Conservation (phyloP, 2,888 invertebrate genomes). For the Noctua comes region DNA sequence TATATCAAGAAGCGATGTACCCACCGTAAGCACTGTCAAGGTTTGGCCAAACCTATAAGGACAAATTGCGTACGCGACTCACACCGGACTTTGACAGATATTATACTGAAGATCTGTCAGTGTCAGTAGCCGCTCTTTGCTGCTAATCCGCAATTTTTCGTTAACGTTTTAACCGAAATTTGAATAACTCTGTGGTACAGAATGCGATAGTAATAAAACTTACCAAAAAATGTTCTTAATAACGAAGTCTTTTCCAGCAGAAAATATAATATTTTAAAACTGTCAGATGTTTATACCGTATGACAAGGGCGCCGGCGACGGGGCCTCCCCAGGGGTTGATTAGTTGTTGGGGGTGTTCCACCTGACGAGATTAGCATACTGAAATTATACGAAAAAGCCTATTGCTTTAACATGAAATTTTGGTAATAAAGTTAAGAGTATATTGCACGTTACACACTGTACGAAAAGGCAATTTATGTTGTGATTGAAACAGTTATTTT, state of each 20-base stretch:
- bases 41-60: background rate
- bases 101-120: background rate
- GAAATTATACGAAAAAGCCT: constrained; percentile 77
- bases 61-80: background rate
- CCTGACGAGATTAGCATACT: constrained; percentile 80
- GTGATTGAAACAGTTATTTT: constrained; percentile 7
- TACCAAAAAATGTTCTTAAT: constrained; percentile 32
- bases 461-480: constrained; percentile 37
- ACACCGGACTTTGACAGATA: background rate
- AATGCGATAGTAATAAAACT: constrained; percentile 37
- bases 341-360: constrained; percentile 71
- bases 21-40: background rate
- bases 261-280: constrained; percentile 48
- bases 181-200: constrained; percentile 3
- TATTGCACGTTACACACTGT: constrained; percentile 44
- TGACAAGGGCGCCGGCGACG: constrained; percentile 61
- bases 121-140: background rate
- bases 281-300: constrained; percentile 56
- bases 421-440: constrained; percentile 57
- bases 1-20: background rate
- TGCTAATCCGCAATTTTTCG: background rate
- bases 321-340: constrained; percentile 63
- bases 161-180: background rate
- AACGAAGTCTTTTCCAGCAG: constrained; percentile 47
- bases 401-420: constrained; percentile 67